phyloP scores from a whole-genome alignment of 1,140 invertebrate species.

The Tetramorium simillimum region DNA sequence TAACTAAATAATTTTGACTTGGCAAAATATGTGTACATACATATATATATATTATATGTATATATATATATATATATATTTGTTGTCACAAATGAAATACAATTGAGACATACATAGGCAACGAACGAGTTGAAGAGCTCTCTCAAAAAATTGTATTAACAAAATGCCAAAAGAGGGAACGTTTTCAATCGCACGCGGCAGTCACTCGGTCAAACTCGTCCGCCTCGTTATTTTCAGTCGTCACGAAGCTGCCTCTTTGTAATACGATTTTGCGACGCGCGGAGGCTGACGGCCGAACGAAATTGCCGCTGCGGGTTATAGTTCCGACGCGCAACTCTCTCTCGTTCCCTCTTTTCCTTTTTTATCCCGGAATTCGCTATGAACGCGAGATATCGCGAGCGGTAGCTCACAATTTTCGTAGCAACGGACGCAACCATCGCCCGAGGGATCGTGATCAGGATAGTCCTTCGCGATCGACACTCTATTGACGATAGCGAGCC shows the following conservation, averaged over 20 bases:
- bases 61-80: background rate
- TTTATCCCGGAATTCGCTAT: constrained; percentile 18
- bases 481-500: constrained; percentile 47
- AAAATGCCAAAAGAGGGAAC: constrained; percentile 43
- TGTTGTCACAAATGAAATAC: constrained; percentile 2
- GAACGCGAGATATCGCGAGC: constrained; percentile 70
- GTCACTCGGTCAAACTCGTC: constrained; percentile 34
- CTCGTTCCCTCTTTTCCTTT: background rate
- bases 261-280: constrained; percentile 52
- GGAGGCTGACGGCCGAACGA: constrained; percentile 47
- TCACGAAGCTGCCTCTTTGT: constrained; percentile 55
- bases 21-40: background rate
- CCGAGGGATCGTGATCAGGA: constrained; percentile 63
- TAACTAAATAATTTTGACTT: background rate
- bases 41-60: background rate
- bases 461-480: constrained; percentile 64
- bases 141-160: constrained; percentile 45
- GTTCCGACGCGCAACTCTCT: constrained; percentile 46
- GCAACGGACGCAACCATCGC: constrained; percentile 58
- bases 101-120: background rate
- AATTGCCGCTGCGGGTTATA: constrained; percentile 71
- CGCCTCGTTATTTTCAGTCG: constrained; percentile 53
- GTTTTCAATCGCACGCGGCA: constrained; percentile 26
- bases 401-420: constrained; percentile 70
- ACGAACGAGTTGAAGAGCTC: background rate